Evolutionary conservation across 1,140 invertebrate genomes (phyloP), one percentile per base, ranked within the genome.

Genomic region (Chrysomallon squamiferum): DNA sequence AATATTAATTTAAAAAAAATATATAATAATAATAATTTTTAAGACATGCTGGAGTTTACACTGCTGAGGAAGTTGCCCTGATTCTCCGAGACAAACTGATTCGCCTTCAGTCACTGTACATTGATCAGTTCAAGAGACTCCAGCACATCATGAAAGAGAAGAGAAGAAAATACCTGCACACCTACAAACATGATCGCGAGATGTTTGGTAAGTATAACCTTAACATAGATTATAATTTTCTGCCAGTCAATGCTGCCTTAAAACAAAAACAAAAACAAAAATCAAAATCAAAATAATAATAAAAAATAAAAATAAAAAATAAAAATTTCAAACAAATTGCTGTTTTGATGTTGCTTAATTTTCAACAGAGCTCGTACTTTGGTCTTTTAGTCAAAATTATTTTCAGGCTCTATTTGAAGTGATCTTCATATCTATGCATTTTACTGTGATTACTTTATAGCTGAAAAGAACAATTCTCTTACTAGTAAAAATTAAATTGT

Each of bases 11-110:
- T 38, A 38, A 38, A 38, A 38, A 38, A 7, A 38, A 7, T 38
- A 29, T 22, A 18, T 33, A 15, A 29, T 18, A n/a, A 58, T 58
- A 11, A 38, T 25, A n/a, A 15, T 59, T 61, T 61, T 41, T 61
- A n/a, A 87, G 83, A 85, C 92, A 94, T 86, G 93, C 93, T 30
- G 93, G 92, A 22, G 90, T 95, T 1, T 95, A 91, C 78, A 95
- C 94, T 1, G 91, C 92, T 0, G 93, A 96, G 78, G 94, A 96
- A 84, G 92, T 93, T 1, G 90, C 93, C 9, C 87, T 89, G 57
- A 90, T 95, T 54, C 89, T 93, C 1, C 87, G 91, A 69, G 90
- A 92, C 60, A 93, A 93, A 77, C 82, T 96, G 62, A 89, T 91
- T 9, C 87, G 90, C 52, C 84, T 97, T 9, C 93, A 95, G 76